Base-by-base conservation (phyloP, 2,888 invertebrate genomes). In the Marasmarcha lunaedactyla region DNA sequence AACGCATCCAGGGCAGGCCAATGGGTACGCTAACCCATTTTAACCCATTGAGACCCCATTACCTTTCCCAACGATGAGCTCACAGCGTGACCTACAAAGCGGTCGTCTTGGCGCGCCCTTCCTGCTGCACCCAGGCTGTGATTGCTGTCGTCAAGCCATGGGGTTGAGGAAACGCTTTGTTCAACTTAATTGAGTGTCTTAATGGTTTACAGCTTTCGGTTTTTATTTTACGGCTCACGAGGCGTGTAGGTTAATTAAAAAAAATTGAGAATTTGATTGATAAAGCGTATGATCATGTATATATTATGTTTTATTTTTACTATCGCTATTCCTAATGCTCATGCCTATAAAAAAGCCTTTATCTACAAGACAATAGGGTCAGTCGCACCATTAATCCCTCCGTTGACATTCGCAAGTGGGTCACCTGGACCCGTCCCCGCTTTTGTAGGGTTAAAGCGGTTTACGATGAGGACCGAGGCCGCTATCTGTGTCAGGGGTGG, bases 11-110 rank as follows among this genome's bases (percentile, higher is more conserved):
- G 3, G 20, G 3, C 4, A 20, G 20, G 20, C 20, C 20, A 7
- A 5, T 20, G 3, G 20, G 4, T 5, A 20, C 20, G 7, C 20
- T 20, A 20, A 20, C 20, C 20, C 7, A 20, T 20, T 20, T 20
- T 20, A 20, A 20, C 20, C 20, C 20, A 20, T 20, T 20, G 20
- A 20, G 20, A 20, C 20, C 20, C 20, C 20, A 20, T 20, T 20
- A 20, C 20, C n/a, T 44, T 43, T 42, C 45, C 39, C 48, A 42
- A 34, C 41, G 42, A 43, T 55, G 64, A 57, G 63, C 67, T 54
- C 58, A 54, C 55, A 55, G 49, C 36, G 56, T 69, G 71, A 71
- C 77, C 74, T 70, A 76, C 66, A 71, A 69, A 71, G 64, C 59
- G 56, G 56, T 51, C 55, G 63, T 63, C 63, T 63, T 56, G 62